Base-by-base conservation (phyloP, 2,888 invertebrate species). In the Zonitis immaculata region DNA sequence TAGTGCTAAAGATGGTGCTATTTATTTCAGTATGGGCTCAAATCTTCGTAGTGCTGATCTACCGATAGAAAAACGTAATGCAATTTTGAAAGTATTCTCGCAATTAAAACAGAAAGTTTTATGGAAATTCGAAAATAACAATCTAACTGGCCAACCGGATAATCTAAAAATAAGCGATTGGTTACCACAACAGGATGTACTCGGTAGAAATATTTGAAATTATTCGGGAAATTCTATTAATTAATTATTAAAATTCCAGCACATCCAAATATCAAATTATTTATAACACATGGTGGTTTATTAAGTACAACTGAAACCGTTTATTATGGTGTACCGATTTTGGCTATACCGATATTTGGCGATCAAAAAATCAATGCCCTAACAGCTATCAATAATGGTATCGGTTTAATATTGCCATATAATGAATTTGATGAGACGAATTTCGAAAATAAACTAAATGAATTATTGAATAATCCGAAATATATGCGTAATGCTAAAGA, bases 111-210 rank as follows among this genome's bases (percentile, higher is more conserved):
- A 85, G 57, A 81, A 78, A 4, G 79, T 87, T 1, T 65, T 87
- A 18, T 85, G 85, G 85, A 87, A 87, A 73, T 87, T 83, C 82
- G 86, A 86, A 59, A 79, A 80, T 0, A 77, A 80, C 18, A 49
- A 50, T 4, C 39, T 65, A 25, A 60, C 61, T 1, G 57, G 47
- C 5, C 58, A 64, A 32, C 73, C 76, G 2, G 56, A 64, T 11
- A 78, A 79, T 60, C 70, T 82, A 0, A 70, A 70, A 59, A 64
- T 76, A 9, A 59, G 57, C 6, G 66, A 63, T 35, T 72, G 72
- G 72, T 57, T 70, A 39, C 71, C 72, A 20, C 72, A 72, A 54
- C 58, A 65, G 27, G 70, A 68, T 51, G 59, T 70, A 35, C 57
- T 72, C 35, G 68, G 70, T 70, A 59, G 55, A 6, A 9, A 43